These are phyloP conservation scores for Lepidurus apus DNA, from an alignment of 1,140 invertebrate species.

Conservation along the genomic window DNA sequence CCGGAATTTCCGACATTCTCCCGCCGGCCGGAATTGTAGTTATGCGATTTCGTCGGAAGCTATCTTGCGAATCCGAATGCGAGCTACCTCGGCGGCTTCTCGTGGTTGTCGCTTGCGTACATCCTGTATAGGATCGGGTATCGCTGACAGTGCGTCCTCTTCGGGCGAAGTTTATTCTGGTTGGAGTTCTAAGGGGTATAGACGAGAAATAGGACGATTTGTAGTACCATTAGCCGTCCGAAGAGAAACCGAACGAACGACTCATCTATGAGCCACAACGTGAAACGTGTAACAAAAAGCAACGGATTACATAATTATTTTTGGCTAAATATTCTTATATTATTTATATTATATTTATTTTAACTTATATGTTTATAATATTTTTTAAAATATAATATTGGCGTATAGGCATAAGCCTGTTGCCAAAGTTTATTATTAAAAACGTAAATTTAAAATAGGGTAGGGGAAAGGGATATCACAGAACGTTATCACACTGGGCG, in stretches of 20 bases:
- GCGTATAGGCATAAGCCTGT: no score
- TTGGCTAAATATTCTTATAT: no score
- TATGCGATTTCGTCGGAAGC: not conserved
- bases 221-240: slow-evolving; percentile 21
- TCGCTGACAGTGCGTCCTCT: not conserved
- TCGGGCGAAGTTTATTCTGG: not conserved
- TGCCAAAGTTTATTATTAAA: no score
- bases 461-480: no score
- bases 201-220: slow-evolving; percentile 13
- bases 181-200: not conserved
- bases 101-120: not conserved
- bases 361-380: no score
- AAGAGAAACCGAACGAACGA: not conserved
- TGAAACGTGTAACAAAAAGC: no score
- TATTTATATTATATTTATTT: no score
- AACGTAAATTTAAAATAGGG: no score
- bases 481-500: no score
- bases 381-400: no score
- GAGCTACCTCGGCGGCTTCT: not conserved
- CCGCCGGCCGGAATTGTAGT: not conserved
- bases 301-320: no score
- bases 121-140: not conserved
- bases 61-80: not conserved
- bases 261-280: no score
- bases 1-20: not conserved